Base-by-base conservation (phyloP, 2,113 vertebrate species). In the Nothocercus julius region DNA sequence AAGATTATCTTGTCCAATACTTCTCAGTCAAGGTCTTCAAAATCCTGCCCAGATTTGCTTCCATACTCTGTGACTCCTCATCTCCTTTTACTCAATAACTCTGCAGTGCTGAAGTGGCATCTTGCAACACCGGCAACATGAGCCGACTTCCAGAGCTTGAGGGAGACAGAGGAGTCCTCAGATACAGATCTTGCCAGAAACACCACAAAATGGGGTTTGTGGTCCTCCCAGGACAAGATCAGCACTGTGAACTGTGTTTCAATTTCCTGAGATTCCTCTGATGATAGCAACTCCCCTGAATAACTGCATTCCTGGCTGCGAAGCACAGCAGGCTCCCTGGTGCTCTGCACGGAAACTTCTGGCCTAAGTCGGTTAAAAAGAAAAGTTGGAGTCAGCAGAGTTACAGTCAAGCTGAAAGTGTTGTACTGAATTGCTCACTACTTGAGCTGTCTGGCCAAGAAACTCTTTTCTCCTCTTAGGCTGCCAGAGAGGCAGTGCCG, bases 111-210 rank as follows among this genome's bases (percentile, higher is more conserved):
- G 80, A 85, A 94, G 83, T 36, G 78, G 45, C 81, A 85, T 93
- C 94, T 96, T 93, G 92, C 92, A 84, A 94, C 90, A 96, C 90
- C 88, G 58, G 51, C 89, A 42, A 44, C 27, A 32, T 1, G 66
- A 93, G 78, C 78, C 82, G 75, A 82, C 93, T 96, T 96, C 96
- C 95, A 87, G 86, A 90, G 81, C 30, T 66, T 40, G 88, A 76
- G 69, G 93, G 85, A 0, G 54, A 92, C 77, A 49, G 81, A 79
- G 74, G 28, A 75, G 62, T 28, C 30, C 62, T 62, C 5, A 0
- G 15, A 40, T 63, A 28, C 12, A 36, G 28, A 25, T 83, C 15
- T 63, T 91, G 68, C 45, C 47, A 82, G 30, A 93, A 92, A 64
- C 86, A 16, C 14, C 45, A 69, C 18, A 42, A 86, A 94, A 73